Evolutionary conservation across 2,113 vertebrate genomes (phyloP).

Genomic region (Siniperca knerii): DNA sequence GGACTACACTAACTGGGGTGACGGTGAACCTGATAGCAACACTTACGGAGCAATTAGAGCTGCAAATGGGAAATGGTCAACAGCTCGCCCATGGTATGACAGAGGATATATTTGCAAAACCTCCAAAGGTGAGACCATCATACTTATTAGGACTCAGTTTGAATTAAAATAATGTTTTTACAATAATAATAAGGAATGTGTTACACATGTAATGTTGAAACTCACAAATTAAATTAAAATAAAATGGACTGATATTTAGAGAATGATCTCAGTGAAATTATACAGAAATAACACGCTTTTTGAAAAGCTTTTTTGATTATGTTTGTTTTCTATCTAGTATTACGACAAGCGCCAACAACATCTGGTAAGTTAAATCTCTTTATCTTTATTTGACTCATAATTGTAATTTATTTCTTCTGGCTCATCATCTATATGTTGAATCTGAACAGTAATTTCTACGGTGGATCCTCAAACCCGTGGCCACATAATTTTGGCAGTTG

Average conservation of each 20-base stretch:
- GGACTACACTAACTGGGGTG: conserved; percentile 89
- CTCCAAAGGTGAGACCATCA: conserved; percentile 86
- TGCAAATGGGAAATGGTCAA: conserved; percentile 83
- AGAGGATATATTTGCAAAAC: conserved; percentile 90
- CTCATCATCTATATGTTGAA: conserved; percentile 1
- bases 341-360: rapidly evolving
- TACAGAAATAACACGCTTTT: not conserved
- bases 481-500: conserved; percentile 41
- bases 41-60: conserved; percentile 60
- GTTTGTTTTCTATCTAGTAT: conserved; percentile 19
- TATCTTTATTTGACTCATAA: not conserved
- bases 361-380: conserved; percentile 28
- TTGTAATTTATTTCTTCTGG: not conserved
- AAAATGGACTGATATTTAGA: not conserved
- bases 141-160: not conserved
- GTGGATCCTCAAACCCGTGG: conserved; percentile 34
- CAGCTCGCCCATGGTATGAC: conserved; percentile 62
- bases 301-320: not conserved
- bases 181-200: not conserved
- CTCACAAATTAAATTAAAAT: not conserved
- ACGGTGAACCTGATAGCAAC: conserved; percentile 37
- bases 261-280: not conserved
- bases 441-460: not conserved
- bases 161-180: not conserved
- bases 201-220: not conserved